Percentiles rank a stretch among this genome's conserved stretches.
Conservation (phyloP, 2,888 invertebrate species). For the Oligia fasciuncula region DNA sequence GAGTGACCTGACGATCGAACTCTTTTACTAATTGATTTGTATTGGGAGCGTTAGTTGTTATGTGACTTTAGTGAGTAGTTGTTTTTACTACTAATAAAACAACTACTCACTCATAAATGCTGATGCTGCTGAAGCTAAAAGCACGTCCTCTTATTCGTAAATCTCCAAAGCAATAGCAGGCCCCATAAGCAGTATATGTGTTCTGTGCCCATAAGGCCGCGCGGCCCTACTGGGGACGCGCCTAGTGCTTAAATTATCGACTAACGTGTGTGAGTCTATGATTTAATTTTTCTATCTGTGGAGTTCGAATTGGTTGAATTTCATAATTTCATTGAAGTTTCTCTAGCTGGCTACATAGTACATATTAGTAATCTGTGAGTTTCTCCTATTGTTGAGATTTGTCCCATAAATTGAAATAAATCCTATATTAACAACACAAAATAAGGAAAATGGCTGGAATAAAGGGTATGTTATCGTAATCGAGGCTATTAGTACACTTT, state of each 20-base stretch:
- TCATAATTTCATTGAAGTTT: constrained; percentile 43
- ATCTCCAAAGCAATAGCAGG: neutral
- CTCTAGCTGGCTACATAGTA: no score
- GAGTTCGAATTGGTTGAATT: constrained; percentile 23
- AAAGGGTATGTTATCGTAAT: constrained; percentile 78
- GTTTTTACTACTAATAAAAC: no score
- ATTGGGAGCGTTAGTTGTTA: no score
- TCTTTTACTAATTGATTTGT: no score
- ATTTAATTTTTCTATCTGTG: constrained; percentile 26
- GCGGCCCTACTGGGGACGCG: neutral
- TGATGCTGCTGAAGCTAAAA: neutral
- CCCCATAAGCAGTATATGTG: no score
- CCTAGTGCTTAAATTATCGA: neutral
- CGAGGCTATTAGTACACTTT: neutral
- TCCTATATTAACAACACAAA: constrained; percentile 30
- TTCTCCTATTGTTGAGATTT: constrained; percentile 38
- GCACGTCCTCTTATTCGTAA: neutral
- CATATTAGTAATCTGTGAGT: no score
- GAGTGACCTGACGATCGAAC: no score
- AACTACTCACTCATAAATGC: no score
- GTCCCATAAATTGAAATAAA: constrained; percentile 35
- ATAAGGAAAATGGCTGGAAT: constrained; percentile 86
- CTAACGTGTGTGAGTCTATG: constrained; percentile 27
- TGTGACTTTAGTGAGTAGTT: no score
- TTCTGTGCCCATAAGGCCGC: neutral